Evolutionary conservation across 2,888 invertebrate species (phyloP), one percentile per base, ranked within the genome.

Genomic region (Phania funesta): DNA sequence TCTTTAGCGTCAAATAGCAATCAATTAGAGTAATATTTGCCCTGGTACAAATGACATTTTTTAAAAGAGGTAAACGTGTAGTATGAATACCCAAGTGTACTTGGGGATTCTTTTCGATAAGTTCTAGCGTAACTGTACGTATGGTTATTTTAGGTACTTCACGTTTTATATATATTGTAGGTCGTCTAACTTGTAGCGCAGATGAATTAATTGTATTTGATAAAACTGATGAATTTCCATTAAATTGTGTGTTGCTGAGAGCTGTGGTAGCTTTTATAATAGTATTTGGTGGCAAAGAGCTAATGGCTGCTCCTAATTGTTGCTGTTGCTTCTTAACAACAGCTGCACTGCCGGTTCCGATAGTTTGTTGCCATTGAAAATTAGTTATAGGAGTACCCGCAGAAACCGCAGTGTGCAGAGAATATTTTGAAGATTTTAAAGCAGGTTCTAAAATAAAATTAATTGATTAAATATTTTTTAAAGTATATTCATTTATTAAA

Each of bases 111-210:
- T 88, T 88, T 20, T 90, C 91, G 62, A 91, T 90, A 9, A 89
- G 73, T 35, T 88, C 86, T 2, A 89, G 64, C 2, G 90, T 90
- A 16, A 90, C 86, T 56, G 86, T 86, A 3, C 90, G 87, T 85
- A 90, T 89, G 0, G 88, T 89, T 6, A 88, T 89, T 60, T 87
- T 88, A 0, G 88, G 88, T 56, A 86, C 77, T 7, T 90, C 90
- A 1, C 90, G 88, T 58, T 90, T 89, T 3, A 91, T 88, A n/a
- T 87, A 89, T 0, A 91, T 89, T 5, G 90, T 88, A 4, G 88
- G 87, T 20, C 88, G 85, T 24, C 86, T 85, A 2, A 87, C 85
- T 41, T 86, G 85, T 3, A 85, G 18, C 5, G 85, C 71, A 0
- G 84, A 70, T 11, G 35, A 11, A 13, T 13, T 41, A n/a, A 20